These are phyloP conservation scores for Diuraphis noxia DNA, from an alignment of 1,140 invertebrate species.

Conservation along the genomic window DNA sequence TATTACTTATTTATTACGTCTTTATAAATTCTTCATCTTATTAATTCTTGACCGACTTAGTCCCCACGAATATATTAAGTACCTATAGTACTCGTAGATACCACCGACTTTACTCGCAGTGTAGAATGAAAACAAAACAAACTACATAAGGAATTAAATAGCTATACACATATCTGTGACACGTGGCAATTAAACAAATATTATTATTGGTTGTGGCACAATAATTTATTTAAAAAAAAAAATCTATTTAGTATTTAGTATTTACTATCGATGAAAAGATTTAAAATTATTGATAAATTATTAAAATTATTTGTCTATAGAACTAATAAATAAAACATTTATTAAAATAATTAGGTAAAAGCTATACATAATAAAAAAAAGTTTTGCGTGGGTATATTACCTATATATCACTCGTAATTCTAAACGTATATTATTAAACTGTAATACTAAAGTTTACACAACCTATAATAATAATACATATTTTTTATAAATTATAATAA, in stretches of 20 bases:
- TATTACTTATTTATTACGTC: not conserved
- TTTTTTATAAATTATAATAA: not conserved
- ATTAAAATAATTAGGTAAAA: not conserved
- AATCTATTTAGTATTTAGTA: too few relatives aligned
- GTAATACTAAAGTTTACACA: not conserved
- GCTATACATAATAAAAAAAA: not conserved
- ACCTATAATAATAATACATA: too few relatives aligned
- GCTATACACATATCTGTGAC: not conserved
- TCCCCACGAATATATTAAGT: not conserved
- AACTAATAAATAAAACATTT: not conserved
- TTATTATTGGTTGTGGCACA: not conserved
- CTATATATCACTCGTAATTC: not conserved
- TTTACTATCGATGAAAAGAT: not conserved
- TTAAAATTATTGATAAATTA: not conserved
- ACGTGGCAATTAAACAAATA: constrained; percentile 28
- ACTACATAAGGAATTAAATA: not conserved
- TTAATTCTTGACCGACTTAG: not conserved
- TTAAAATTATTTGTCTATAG: not conserved
- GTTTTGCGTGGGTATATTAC: not conserved
- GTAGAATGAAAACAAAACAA: not conserved
- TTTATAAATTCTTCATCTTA: too few relatives aligned
- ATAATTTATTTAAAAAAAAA: too few relatives aligned
- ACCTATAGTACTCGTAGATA: too few relatives aligned
- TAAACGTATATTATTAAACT: not conserved
- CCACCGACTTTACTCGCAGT: not conserved